Evolutionary conservation across 2,113 vertebrate species (phyloP).

Genomic region (Emydura subglobosa): DNA sequence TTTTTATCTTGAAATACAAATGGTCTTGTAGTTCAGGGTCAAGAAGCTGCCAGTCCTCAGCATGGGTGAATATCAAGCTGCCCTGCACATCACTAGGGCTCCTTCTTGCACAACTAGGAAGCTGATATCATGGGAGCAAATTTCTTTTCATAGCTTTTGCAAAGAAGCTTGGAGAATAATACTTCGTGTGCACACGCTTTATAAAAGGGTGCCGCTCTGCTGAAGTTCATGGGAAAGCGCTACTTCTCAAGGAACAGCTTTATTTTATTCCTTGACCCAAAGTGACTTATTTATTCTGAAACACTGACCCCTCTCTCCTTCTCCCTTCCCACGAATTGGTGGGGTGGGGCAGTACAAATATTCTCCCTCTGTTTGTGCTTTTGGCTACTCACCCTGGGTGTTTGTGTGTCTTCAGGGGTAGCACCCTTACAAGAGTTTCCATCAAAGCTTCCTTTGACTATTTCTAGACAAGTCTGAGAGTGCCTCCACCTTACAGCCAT

Average conservation of each 20-base stretch:
- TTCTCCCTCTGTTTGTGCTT: not conserved
- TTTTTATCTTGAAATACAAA: not conserved
- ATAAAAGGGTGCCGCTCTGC: not conserved
- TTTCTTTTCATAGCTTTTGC: not conserved
- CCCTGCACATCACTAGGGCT: not conserved
- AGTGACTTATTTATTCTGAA: conserved; percentile 55
- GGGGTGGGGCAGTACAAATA: not conserved
- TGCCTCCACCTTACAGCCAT: conserved; percentile 5
- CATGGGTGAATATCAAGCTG: not conserved
- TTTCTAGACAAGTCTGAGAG: conserved; percentile 25
- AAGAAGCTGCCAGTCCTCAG: not conserved
- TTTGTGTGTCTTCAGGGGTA: not conserved
- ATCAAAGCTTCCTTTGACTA: conserved; percentile 26
- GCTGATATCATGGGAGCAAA: not conserved
- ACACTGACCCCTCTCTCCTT: not conserved
- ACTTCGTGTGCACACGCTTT: not conserved
- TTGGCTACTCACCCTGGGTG: not conserved
- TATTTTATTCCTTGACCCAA: not conserved
- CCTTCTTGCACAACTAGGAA: not conserved
- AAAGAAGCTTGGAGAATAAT: not conserved
- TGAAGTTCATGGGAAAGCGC: fast-evolving
- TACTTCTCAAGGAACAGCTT: conserved; percentile 3
- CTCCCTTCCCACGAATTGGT: conserved; percentile 1
- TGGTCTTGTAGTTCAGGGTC: fast-evolving
- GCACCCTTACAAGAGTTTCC: conserved; percentile 22